Conservation (phyloP, 2,888 invertebrate genomes). For the Coelopa pilipes region DNA sequence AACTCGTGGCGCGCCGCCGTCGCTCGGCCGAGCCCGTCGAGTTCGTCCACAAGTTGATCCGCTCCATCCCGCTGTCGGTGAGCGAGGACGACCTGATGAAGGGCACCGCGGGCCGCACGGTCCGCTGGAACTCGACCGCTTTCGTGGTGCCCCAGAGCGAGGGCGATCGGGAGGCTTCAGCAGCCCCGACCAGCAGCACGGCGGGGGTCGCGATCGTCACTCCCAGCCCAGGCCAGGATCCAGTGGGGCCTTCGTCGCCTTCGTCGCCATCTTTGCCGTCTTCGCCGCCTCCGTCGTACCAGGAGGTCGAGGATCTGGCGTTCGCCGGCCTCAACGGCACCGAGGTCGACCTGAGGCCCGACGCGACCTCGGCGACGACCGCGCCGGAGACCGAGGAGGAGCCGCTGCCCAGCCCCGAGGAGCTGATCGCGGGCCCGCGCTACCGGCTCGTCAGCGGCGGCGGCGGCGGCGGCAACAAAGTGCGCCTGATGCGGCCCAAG, state of each 20-base stretch:
- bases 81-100: slow-evolving; percentile 52
- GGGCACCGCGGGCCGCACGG: slow-evolving; percentile 49
- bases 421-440: slow-evolving; percentile 58
- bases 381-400: slow-evolving; percentile 43
- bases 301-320: slow-evolving; percentile 60
- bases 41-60: slow-evolving; percentile 60
- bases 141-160: slow-evolving; percentile 51
- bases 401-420: slow-evolving; percentile 62
- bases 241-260: not conserved
- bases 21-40: slow-evolving; percentile 50
- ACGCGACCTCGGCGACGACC: slow-evolving; percentile 36
- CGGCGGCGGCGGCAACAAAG: slow-evolving; percentile 46
- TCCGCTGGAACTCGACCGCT: slow-evolving; percentile 60
- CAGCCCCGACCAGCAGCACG: slow-evolving; percentile 27
- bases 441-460: slow-evolving; percentile 49
- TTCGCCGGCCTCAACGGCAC: slow-evolving; percentile 64
- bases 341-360: slow-evolving; percentile 36
- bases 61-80: slow-evolving; percentile 55
- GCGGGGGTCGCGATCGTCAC: slow-evolving; percentile 6
- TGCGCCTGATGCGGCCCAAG: slow-evolving; percentile 39
- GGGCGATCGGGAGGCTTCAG: not conserved
- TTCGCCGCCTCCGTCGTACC: slow-evolving; percentile 45
- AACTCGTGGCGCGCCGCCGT: slow-evolving; percentile 27
- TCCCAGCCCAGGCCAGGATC: not conserved
- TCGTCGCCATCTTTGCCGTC: too few relatives aligned